Conservation (phyloP, 2,888 invertebrate genomes). For the Callyntrura guangdongensis region DNA sequence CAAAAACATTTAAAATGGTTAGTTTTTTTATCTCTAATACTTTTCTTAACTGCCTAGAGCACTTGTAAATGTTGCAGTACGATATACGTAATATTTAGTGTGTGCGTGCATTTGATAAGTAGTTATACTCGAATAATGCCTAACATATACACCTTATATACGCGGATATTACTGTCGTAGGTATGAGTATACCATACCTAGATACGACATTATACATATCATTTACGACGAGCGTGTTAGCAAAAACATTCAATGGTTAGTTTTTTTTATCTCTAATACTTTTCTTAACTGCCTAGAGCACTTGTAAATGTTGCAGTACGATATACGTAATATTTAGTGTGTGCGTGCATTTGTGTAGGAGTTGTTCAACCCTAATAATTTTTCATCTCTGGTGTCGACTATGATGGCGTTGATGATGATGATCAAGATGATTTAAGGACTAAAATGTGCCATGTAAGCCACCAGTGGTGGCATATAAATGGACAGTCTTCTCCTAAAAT, state of each 20-base stretch:
- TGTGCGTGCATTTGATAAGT: not conserved
- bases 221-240: not conserved
- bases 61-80: not conserved
- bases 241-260: not conserved
- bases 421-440: slow-evolving; percentile 19
- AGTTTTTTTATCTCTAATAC: not conserved
- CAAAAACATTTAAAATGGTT: not conserved
- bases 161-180: too few relatives aligned
- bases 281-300: not conserved
- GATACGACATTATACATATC: too few relatives aligned
- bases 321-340: too few relatives aligned
- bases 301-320: too few relatives aligned
- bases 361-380: not conserved
- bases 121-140: too few relatives aligned
- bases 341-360: not conserved
- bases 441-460: not conserved
- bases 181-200: too few relatives aligned
- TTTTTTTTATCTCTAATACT: not conserved
- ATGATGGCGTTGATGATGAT: not conserved
- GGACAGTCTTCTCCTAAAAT: not conserved
- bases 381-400: not conserved
- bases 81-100: too few relatives aligned
- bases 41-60: not conserved
- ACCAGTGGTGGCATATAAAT: not conserved
- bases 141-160: too few relatives aligned